These are phyloP conservation scores for Chloroclysta siterata DNA, from an alignment of 2,888 invertebrate genomes.

Conservation along the genomic window DNA sequence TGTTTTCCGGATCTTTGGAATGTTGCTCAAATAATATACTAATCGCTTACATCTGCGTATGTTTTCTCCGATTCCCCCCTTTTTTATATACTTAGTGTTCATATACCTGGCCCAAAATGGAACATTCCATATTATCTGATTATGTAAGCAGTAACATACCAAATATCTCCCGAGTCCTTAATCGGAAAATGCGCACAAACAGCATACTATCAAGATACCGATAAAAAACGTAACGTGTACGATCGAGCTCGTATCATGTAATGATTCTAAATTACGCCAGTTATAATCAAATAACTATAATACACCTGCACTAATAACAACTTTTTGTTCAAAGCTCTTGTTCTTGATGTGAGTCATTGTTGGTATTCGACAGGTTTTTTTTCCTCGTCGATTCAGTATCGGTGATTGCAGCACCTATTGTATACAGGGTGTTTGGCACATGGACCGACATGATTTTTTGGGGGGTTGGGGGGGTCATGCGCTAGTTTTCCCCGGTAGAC, in stretches of 20 bases:
- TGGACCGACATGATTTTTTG: too few species aligned
- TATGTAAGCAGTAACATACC: not conserved
- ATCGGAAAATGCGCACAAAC: not conserved
- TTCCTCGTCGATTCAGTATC: slow-evolving; percentile 19
- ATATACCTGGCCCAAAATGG: too few species aligned
- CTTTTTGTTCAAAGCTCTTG: not conserved
- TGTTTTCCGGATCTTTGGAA: slow-evolving; percentile 6
- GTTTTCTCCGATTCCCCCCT: too few species aligned
- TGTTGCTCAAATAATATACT: not conserved
- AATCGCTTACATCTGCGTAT: too few species aligned
- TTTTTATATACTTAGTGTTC: too few species aligned
- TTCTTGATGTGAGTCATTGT: slow-evolving; percentile 27
- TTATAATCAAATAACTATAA: slow-evolving; percentile 22
- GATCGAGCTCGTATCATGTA: slow-evolving; percentile 20
- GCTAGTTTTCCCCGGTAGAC: too few species aligned
- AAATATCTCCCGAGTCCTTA: not conserved
- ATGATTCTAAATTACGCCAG: slow-evolving; percentile 29
- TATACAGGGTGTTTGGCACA: too few species aligned
- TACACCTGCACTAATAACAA: slow-evolving; percentile 10
- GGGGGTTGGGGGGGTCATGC: too few species aligned
- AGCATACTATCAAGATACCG: not conserved
- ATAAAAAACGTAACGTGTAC: slow-evolving; percentile 13
- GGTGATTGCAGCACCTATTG: too few species aligned
- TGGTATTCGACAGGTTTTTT: slow-evolving; percentile 15
- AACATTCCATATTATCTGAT: too few species aligned